Evolutionary conservation across 2,888 invertebrate genomes (phyloP).

Genomic region (Nomada fucata): DNA sequence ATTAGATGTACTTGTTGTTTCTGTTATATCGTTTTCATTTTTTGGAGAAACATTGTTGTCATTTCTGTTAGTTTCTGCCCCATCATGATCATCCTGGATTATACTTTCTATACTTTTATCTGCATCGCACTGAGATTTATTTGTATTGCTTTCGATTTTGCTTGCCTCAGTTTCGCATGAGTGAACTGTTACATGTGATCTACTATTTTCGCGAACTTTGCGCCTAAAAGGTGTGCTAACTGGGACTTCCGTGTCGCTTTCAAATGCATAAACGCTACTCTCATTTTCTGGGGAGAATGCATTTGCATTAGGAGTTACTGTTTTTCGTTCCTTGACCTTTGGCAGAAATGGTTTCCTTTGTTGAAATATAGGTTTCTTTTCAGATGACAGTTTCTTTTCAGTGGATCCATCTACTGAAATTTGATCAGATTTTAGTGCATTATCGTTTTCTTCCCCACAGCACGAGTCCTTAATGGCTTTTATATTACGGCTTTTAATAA

Average conservation of each 20-base stretch:
- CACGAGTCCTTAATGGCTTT: conserved; percentile 78
- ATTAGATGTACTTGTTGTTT: conserved; percentile 31
- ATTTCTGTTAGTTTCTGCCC: conserved; percentile 25
- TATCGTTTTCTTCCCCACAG: conserved; percentile 73
- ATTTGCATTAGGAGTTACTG: conserved; percentile 84
- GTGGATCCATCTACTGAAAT: conserved; percentile 69
- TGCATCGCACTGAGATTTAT: neutral
- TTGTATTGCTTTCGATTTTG: conserved; percentile 17
- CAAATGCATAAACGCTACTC: conserved; percentile 90
- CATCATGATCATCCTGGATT: conserved; percentile 35
- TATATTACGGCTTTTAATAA: conserved; percentile 57
- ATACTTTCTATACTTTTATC: conserved; percentile 30
- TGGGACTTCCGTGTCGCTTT: conserved; percentile 87
- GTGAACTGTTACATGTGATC: conserved; percentile 30
- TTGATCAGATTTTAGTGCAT: conserved; percentile 75
- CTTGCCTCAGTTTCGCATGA: conserved; percentile 10
- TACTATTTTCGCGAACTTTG: conserved; percentile 77
- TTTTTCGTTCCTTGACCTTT: conserved; percentile 85
- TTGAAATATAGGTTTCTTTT: conserved; percentile 81
- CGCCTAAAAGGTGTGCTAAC: conserved; percentile 86
- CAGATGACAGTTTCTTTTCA: conserved; percentile 74
- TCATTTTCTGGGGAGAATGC: conserved; percentile 90
- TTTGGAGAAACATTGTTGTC: conserved; percentile 8
- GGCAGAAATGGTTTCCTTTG: conserved; percentile 86
- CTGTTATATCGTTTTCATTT: conserved; percentile 59